phyloP scores from a whole-genome alignment of 2,113 vertebrate species.

The Amblyopsis rosae region DNA sequence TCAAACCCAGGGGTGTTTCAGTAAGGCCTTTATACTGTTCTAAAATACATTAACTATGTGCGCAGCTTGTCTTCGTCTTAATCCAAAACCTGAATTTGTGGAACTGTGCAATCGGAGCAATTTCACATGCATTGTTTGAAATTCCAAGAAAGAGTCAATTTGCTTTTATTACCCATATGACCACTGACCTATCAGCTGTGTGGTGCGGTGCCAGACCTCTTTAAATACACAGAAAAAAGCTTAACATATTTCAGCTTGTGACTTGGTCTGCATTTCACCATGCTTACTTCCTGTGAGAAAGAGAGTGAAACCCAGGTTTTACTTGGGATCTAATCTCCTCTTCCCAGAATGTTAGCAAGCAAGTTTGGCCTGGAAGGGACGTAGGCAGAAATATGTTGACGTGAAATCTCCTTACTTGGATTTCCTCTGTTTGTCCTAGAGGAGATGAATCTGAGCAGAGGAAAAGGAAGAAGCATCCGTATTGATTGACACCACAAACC shows the following conservation, averaged over 20 bases:
- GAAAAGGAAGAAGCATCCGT: conserved; percentile 42
- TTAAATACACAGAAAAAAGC: conserved; percentile 1
- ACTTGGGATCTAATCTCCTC: conserved; percentile 6
- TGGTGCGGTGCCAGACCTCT: conserved; percentile 41
- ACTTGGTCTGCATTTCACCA: conserved; percentile 20
- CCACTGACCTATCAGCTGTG: conserved; percentile 27
- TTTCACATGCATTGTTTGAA: conserved; percentile 46
- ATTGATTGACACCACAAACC: conserved; percentile 57
- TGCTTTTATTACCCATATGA: conserved; percentile 49
- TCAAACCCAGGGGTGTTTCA: neutral
- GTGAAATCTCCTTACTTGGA: conserved; percentile 26
- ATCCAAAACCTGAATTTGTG: conserved; percentile 21
- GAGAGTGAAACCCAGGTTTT: neutral
- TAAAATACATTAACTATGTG: conserved; percentile 5
- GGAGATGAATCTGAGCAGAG: conserved; percentile 7
- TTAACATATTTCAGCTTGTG: conserved; percentile 2
- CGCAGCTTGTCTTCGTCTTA: conserved; percentile 4
- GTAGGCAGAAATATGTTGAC: conserved; percentile 21
- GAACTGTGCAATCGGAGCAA: conserved; percentile 50
- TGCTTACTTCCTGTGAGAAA: conserved; percentile 1
- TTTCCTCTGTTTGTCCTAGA: conserved; percentile 39
- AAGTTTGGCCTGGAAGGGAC: neutral
- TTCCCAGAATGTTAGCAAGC: conserved; percentile 3
- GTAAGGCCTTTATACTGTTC: neutral
- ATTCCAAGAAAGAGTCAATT: conserved; percentile 60